Percentiles rank a stretch among this genome's conserved stretches.
Evolutionary conservation across 2,113 vertebrate species (phyloP).

Genomic region (Carlito syrichta): DNA sequence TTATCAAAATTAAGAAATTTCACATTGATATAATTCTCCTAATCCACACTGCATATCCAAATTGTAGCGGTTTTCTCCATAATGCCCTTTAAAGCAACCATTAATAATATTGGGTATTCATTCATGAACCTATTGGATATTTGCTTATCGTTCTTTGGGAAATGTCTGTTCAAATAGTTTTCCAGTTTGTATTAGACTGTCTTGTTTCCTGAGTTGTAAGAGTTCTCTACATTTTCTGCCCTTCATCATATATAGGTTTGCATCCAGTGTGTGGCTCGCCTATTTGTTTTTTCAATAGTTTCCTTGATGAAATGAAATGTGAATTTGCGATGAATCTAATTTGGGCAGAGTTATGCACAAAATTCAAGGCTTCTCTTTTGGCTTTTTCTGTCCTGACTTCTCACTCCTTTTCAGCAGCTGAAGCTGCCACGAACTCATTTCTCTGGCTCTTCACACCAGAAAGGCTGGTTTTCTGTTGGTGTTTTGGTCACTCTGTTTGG

Average conservation of each 20-base stretch:
- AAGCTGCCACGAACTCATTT: fast-evolving
- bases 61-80: background rate
- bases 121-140: background rate
- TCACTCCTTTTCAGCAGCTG: background rate
- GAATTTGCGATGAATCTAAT: background rate
- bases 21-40: background rate
- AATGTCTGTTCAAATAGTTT: background rate
- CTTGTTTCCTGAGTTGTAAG: background rate
- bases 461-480: background rate
- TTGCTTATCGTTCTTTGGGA: background rate
- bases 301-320: too few relatives aligned
- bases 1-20: background rate
- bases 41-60: background rate
- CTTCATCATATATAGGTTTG: background rate
- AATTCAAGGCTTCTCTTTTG: too few relatives aligned
- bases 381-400: background rate
- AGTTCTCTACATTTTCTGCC: background rate
- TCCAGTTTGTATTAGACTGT: background rate
- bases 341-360: background rate
- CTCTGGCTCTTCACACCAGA: background rate
- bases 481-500: background rate
- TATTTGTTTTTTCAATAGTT: background rate
- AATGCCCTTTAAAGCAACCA: background rate
- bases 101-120: too few relatives aligned
- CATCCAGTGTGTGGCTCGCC: background rate